Evolutionary conservation across 2,888 invertebrate species (phyloP), one percentile per base, ranked within the genome.

Genomic region (Caenorhabditis sp.): DNA sequence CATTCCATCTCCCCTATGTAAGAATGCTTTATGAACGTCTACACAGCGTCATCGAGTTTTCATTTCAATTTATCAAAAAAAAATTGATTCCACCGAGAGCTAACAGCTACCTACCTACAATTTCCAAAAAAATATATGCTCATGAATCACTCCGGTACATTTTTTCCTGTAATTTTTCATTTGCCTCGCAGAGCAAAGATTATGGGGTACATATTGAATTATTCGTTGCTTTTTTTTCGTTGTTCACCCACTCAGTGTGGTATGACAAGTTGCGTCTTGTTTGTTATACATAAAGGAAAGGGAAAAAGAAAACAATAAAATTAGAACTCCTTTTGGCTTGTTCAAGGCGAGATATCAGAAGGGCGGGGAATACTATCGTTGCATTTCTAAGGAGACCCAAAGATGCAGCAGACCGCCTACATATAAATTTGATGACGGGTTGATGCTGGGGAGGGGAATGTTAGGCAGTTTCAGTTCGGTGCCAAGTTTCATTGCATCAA

Each of bases 341-440:
- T 18, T 47, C 47, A 9, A 6, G n/a, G 47, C 20, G n/a, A 47
- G 47, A 47, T 47, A 47, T 47, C 47, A 47, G 18, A 20, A 60
- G 35, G 28, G 35, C 51, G 35, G 9, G 32, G 28, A 55, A 71
- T 71, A 71, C 71, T 71, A 71, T 71, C 71, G 71, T 71, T 71
- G 71, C 71, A 71, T 71, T 71, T 71, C 71, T 71, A 71, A 71
- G 37, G 15, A 13, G 40, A 13, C 32, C 68, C 26, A n/a, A n/a
- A n/a, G n/a, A n/a, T n/a, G n/a, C n/a, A n/a, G n/a, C n/a, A 53
- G 37, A 28, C 26, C 53, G 24, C 62, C 70, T 55, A 18, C 51
- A 61, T 62, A 62, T 62, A 71, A 55, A 71, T 28, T 71, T 71
- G 62, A 70, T 70, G 70, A 26, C 32, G n/a, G n/a, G n/a, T n/a